Evolutionary conservation across 2,888 invertebrate species (phyloP).

Genomic region (Parasteatoda lunata): DNA sequence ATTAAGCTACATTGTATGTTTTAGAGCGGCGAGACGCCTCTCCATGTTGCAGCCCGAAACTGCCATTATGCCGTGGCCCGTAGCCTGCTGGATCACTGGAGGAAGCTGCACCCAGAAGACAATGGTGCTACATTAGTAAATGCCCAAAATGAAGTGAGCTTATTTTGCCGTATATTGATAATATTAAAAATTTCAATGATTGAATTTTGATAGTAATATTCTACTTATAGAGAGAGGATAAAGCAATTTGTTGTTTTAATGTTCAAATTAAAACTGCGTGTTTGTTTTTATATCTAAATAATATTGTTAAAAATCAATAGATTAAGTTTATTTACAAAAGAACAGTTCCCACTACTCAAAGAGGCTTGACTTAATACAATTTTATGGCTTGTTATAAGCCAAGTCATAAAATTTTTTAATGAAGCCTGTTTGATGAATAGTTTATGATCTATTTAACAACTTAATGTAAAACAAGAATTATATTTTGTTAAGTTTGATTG

Average conservation of each 20-base stretch:
- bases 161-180: no score
- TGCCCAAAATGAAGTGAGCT: conserved; percentile 82
- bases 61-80: conserved; percentile 86
- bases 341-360: no score
- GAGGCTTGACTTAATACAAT: no score
- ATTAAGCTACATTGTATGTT: neutral
- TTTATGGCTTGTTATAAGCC: no score
- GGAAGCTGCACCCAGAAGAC: conserved; percentile 76
- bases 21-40: conserved; percentile 90
- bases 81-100: conserved; percentile 84
- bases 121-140: conserved; percentile 90
- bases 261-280: neutral
- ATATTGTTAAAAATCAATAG: no score
- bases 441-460: no score
- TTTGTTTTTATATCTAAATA: neutral
- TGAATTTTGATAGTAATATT: neutral
- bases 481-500: no score
- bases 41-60: conserved; percentile 91
- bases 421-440: no score
- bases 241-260: neutral
- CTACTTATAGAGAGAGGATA: neutral
- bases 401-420: no score
- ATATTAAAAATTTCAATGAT: neutral
- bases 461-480: no score
- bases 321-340: no score